Conservation (phyloP, 2,113 vertebrate genomes). For the Perca fluviatilis region DNA sequence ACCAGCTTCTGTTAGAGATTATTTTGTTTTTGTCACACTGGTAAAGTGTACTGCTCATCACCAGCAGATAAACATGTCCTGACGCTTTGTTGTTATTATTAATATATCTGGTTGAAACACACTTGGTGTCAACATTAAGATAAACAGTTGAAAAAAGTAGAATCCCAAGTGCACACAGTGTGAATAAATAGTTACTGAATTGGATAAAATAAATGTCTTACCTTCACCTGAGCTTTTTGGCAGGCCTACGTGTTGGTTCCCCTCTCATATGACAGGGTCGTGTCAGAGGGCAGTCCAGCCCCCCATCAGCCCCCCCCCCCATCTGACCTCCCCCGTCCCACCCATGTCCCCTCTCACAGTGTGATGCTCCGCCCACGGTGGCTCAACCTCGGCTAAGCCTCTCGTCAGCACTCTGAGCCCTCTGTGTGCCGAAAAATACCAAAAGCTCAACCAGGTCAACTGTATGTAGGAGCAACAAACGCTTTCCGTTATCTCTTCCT, state of each 20-base stretch:
- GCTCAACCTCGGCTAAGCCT: constrained; percentile 56
- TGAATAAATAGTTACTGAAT: background rate
- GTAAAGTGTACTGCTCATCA: background rate
- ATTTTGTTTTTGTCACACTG: background rate
- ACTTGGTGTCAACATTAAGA: background rate
- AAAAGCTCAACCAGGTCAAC: constrained; percentile 60
- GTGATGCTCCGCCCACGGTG: constrained; percentile 46
- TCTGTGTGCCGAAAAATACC: constrained; percentile 71
- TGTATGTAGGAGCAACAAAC: constrained; percentile 41
- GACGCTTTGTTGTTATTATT: background rate
- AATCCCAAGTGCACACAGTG: background rate
- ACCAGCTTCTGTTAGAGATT: background rate
- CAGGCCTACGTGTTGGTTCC: constrained; percentile 39
- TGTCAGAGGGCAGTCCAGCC: constrained; percentile 60
- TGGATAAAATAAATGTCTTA: constrained; percentile 64
- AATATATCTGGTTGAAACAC: background rate
- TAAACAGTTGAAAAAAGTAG: background rate
- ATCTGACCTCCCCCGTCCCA: background rate
- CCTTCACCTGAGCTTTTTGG: constrained; percentile 66
- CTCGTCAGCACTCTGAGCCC: constrained; percentile 80
- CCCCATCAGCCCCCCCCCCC: background rate
- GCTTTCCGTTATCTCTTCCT: constrained; percentile 12
- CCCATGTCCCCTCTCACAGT: background rate
- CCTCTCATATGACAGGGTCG: constrained; percentile 67
- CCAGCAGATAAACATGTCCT: background rate